A percentile compares a stretch with the other conserved stretches of the same genome.
phyloP scores from a whole-genome alignment of 2,113 vertebrate genomes.

The Crocuta crocuta region DNA sequence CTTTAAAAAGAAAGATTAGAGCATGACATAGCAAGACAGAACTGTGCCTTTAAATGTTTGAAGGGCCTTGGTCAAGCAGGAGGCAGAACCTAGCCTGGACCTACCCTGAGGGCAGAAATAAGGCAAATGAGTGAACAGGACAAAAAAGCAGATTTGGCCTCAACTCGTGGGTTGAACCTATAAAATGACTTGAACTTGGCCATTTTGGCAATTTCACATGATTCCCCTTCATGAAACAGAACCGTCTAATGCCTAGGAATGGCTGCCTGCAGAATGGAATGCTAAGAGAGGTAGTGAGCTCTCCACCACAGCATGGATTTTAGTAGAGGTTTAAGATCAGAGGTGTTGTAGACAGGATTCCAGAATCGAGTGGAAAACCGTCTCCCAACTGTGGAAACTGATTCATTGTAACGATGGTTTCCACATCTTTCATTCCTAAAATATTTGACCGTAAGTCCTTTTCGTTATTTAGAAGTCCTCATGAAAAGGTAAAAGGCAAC shows the following conservation, averaged over 20 bases:
- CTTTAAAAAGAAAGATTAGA: too few species aligned
- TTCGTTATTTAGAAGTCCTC: slow-evolving; percentile 18
- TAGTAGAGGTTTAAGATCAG: neutral
- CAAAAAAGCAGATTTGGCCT: neutral
- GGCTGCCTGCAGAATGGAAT: neutral
- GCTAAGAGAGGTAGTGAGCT: neutral
- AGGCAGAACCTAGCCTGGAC: neutral
- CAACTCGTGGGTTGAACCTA: neutral
- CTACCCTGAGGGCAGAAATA: neutral
- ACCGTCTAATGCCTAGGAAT: neutral
- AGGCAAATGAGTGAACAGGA: neutral
- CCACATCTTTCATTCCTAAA: neutral
- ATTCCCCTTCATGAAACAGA: neutral
- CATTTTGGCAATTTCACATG: neutral
- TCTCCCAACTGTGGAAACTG: neutral
- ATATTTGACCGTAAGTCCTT: neutral
- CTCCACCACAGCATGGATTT: neutral
- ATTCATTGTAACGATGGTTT: neutral
- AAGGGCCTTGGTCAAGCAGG: neutral
- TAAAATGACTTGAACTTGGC: neutral
- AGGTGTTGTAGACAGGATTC: neutral
- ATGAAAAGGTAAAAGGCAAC: neutral
- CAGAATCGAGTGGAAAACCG: neutral
- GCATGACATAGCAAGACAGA: neutral
- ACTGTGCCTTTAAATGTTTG: neutral